A percentile compares a stretch with the other conserved stretches of the same genome.
Evolutionary conservation across 1,140 invertebrate genomes (phyloP).

Genomic region (Paracyclopina nana): DNA sequence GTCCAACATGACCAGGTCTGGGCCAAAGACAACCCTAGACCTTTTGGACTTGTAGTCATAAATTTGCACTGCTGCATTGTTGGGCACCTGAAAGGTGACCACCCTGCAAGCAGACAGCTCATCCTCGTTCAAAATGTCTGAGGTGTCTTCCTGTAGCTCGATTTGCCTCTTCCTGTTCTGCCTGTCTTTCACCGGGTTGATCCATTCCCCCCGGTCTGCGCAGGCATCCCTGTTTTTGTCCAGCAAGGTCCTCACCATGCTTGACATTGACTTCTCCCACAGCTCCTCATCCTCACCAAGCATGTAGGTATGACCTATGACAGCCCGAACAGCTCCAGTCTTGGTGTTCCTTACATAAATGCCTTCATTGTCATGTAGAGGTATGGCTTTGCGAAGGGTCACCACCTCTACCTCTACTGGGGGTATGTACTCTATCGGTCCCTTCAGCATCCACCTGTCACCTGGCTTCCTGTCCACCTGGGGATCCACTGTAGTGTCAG

Average conservation of each 20-base stretch:
- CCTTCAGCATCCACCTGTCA: conserved; percentile 34
- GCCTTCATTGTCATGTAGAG: conserved; percentile 35
- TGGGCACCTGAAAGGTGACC: conserved; percentile 32
- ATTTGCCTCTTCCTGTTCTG: conserved; percentile 13
- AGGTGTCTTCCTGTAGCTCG: conserved; percentile 7
- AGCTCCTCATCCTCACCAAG: conserved; percentile 34
- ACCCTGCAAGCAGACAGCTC: conserved; percentile 26
- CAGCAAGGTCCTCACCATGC: conserved; percentile 28
- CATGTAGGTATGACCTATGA: conserved; percentile 34
- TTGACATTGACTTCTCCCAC: conserved; percentile 30
- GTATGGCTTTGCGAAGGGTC: conserved; percentile 29
- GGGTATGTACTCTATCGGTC: conserved; percentile 33
- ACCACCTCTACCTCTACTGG: conserved; percentile 33
- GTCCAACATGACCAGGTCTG: conserved; percentile 35
- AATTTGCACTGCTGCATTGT: conserved; percentile 35
- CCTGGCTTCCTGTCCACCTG: conserved; percentile 26
- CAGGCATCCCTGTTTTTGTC: conserved; percentile 26
- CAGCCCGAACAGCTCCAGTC: conserved; percentile 30
- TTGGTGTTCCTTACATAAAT: conserved; percentile 35
- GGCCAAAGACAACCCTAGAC: conserved; percentile 32
- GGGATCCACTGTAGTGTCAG: conserved; percentile 22
- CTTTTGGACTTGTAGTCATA: conserved; percentile 23
- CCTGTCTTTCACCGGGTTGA: not conserved
- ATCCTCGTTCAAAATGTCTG: not conserved
- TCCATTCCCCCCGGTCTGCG: conserved; percentile 25